Percentiles rank a stretch among this genome's conserved stretches.
Conservation (phyloP, 2,797 vertebrate genomes). For the Chaunax sp. region DNA sequence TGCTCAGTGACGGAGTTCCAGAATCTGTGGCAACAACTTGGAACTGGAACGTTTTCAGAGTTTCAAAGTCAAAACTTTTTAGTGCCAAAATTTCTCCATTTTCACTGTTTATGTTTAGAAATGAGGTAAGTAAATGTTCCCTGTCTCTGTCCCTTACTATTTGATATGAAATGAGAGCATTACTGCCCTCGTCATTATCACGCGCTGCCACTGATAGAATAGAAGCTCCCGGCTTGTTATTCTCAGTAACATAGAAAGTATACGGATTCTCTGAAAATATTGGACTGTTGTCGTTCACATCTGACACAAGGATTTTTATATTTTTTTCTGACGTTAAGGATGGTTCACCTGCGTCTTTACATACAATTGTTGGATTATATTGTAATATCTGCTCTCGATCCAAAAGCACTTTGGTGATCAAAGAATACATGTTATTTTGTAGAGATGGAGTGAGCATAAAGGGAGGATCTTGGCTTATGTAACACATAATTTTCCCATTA, state of each 20-base stretch:
- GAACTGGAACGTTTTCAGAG: slow-evolving; percentile 55
- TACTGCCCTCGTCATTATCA: slow-evolving; percentile 75
- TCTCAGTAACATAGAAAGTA: slow-evolving; percentile 81
- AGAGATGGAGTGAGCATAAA: slow-evolving; percentile 80
- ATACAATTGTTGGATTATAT: slow-evolving; percentile 69
- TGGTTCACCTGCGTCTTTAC: slow-evolving; percentile 70
- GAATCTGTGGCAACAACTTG: background rate
- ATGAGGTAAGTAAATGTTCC: slow-evolving; percentile 38
- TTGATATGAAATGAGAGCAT: slow-evolving; percentile 73
- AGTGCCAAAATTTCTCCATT: slow-evolving; percentile 61
- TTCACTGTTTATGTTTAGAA: slow-evolving; percentile 68
- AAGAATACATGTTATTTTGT: slow-evolving; percentile 79
- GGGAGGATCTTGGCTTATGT: slow-evolving; percentile 54
- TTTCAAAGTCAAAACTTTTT: slow-evolving; percentile 78
- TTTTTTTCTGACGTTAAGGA: slow-evolving; percentile 63
- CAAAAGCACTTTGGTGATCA: slow-evolving; percentile 74
- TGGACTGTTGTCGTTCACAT: slow-evolving; percentile 84
- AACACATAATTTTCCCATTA: slow-evolving; percentile 81
- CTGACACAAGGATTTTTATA: slow-evolving; percentile 70
- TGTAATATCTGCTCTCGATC: slow-evolving; percentile 69
- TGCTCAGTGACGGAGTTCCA: slow-evolving; percentile 6
- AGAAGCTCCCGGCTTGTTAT: slow-evolving; percentile 74
- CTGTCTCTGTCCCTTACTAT: slow-evolving; percentile 39
- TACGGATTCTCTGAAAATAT: slow-evolving; percentile 69
- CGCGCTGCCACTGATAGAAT: slow-evolving; percentile 74